A percentile compares a stretch with the other conserved stretches of the same genome.
phyloP scores from a whole-genome alignment of 2,797 vertebrate species.

The Leuciscus waleckii region DNA sequence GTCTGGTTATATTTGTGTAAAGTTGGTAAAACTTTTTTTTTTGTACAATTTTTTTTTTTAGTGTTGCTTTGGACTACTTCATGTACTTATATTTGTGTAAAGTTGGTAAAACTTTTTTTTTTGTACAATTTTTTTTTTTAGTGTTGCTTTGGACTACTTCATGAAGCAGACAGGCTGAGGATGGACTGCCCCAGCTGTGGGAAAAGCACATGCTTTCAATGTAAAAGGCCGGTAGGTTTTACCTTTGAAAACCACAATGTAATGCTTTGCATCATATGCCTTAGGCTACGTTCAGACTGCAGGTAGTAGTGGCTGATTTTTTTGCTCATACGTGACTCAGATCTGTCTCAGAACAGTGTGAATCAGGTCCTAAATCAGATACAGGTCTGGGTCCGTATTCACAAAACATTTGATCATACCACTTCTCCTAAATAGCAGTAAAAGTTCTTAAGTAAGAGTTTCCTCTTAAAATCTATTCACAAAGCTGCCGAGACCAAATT shows the following conservation, averaged over 20 bases:
- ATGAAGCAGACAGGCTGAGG: conserved; percentile 74
- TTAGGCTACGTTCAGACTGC: not conserved
- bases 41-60: no score
- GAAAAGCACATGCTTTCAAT: conserved; percentile 82
- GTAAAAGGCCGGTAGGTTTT: conserved; percentile 77
- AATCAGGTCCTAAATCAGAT: not conserved
- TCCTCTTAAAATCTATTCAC: no score
- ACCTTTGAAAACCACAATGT: not conserved
- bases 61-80: no score
- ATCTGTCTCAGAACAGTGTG: not conserved
- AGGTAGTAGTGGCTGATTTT: not conserved
- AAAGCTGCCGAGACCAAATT: no score
- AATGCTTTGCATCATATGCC: not conserved
- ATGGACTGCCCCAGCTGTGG: conserved; percentile 83
- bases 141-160: conserved; percentile 82
- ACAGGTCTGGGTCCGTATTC: not conserved
- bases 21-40: not conserved
- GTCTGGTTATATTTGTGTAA: not conserved
- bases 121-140: no score
- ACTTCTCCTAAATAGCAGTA: no score
- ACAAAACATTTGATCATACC: no score
- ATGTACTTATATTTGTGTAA: not conserved
- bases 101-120: not conserved
- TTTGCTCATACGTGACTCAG: not conserved
- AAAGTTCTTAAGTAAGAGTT: no score